Evolutionary conservation across 2,797 vertebrate species (phyloP).

Genomic region (Mus spretus): DNA sequence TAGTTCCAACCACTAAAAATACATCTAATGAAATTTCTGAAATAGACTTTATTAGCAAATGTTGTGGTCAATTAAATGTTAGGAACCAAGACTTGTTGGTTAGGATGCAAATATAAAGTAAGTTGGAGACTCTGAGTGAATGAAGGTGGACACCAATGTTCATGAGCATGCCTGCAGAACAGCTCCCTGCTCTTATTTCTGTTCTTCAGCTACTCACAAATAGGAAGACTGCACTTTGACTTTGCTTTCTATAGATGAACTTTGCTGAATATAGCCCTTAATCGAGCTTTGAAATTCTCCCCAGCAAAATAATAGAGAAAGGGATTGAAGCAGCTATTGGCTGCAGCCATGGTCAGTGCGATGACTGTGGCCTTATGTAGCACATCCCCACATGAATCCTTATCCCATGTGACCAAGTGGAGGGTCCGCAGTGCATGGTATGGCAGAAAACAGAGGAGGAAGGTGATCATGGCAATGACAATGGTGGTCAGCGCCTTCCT

Average conservation of each 20-base stretch:
- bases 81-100: neutral
- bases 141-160: neutral
- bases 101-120: slow-evolving; percentile 6
- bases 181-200: slow-evolving; percentile 19
- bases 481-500: slow-evolving; percentile 88
- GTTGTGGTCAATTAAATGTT: neutral
- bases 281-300: slow-evolving; percentile 89
- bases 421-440: slow-evolving; percentile 89
- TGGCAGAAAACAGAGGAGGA: slow-evolving; percentile 90
- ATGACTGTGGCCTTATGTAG: slow-evolving; percentile 87
- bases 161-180: neutral
- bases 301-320: slow-evolving; percentile 90
- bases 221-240: slow-evolving; percentile 18
- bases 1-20: slow-evolving; percentile 43
- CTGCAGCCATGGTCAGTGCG: slow-evolving; percentile 86
- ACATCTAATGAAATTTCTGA: slow-evolving; percentile 22
- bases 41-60: slow-evolving; percentile 29
- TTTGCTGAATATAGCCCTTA: slow-evolving; percentile 75
- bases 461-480: slow-evolving; percentile 88
- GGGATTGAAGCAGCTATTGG: slow-evolving; percentile 90
- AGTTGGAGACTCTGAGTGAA: neutral
- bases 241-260: neutral
- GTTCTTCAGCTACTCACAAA: slow-evolving; percentile 54
- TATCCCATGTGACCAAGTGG: slow-evolving; percentile 78
- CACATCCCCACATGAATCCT: neutral